These are phyloP conservation scores for Corythucha ciliata DNA, from an alignment of 2,888 invertebrate species.

Conservation along the genomic window DNA sequence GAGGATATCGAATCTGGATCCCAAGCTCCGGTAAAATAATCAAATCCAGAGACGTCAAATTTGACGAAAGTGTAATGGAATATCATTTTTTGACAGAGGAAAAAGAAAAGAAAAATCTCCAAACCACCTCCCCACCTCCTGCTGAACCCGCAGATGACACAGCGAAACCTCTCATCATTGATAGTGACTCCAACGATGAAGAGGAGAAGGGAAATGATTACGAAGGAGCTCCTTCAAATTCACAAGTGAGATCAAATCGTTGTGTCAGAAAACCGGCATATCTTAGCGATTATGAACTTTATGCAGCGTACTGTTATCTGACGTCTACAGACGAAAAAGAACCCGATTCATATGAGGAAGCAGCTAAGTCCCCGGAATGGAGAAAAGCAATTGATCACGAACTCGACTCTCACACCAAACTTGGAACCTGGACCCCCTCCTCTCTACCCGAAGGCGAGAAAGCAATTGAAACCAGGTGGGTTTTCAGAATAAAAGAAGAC, in stretches of 20 bases:
- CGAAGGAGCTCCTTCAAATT: neutral
- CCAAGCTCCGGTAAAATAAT: constrained; percentile 18
- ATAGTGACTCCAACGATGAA: no score
- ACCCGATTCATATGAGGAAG: constrained; percentile 24
- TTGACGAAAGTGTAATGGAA: constrained; percentile 20
- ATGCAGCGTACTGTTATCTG: constrained; percentile 24
- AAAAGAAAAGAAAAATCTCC: no score
- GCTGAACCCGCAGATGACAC: no score
- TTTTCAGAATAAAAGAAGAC: constrained; percentile 26
- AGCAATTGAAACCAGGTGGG: constrained; percentile 25
- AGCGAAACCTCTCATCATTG: no score
- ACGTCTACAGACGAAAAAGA: constrained; percentile 5
- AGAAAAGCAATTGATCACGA: constrained; percentile 20
- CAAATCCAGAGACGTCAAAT: constrained; percentile 20
- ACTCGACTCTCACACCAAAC: constrained; percentile 24
- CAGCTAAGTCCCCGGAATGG: constrained; percentile 14
- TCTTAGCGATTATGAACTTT: constrained; percentile 24
- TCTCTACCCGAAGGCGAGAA: constrained; percentile 14
- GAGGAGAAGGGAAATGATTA: neutral
- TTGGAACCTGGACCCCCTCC: constrained; percentile 23
- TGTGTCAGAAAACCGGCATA: neutral
- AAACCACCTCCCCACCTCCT: no score
- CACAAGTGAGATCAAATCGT: neutral
- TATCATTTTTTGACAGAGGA: no score
- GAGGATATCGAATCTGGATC: constrained; percentile 17